Evolutionary conservation across 2,888 invertebrate species (phyloP), one percentile per base, ranked within the genome.

Genomic region (Sinelater perroti): DNA sequence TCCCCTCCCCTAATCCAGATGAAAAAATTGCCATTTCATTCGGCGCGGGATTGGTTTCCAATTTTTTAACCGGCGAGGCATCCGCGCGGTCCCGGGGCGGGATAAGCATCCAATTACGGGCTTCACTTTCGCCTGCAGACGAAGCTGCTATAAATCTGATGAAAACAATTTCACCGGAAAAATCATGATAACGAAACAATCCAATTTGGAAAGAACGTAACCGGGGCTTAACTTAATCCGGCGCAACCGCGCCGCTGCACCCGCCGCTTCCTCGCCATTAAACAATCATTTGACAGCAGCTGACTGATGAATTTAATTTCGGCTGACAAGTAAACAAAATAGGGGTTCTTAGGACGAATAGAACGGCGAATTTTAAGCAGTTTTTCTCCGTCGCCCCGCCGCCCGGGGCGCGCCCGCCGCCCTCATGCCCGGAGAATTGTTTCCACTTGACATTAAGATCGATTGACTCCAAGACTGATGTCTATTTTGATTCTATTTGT

Each of bases 301-400:
- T 68, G 67, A 69, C 66, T 68, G 69, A 69, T 68, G 70, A 70
- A 68, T 69, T 70, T 69, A 71, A 71, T 71, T 66, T 67, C 47
- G 63, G 33, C 56, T 63, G 67, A 65, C 67, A 67, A 63, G 64
- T 66, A 65, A 60, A 60, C 56, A 60, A 60, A 60, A 56, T 56
- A 56, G 55, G 60, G 56, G 56, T 49, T 58, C 54, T 49, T 28
- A 51, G 33, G 17, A 51, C 31, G 51, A 45, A 17, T 50, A 35
- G 40, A 44, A 49, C 40, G 33, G 51, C 49, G 51, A 50, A 50
- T 60, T 56, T 60, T 56, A 60, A 60, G 56, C 45, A 60, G 51
- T 60, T 60, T 59, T 60, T 60, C 52, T 52, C 45, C 46, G 45
- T 59, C 59, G 51, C 40, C 52, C 26, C 40, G 31, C 31, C 42